Base-by-base conservation (phyloP, 2,888 invertebrate genomes). In the Laothoe populi region DNA sequence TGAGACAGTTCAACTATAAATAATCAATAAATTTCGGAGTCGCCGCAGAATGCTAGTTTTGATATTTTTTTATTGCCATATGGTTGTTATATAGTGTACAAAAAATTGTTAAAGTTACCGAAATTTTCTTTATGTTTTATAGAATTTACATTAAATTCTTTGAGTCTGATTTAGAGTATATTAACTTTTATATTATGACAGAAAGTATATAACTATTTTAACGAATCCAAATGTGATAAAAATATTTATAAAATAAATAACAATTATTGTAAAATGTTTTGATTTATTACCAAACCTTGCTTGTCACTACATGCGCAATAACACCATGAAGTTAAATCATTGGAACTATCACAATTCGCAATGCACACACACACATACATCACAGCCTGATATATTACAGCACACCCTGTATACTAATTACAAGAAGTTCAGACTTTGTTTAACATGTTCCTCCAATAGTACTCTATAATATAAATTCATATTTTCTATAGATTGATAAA, bases 21-120 rank as follows among this genome's bases (percentile, higher is more conserved):
- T 67, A 70, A 64, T 53, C 59, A 69, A 67, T 69, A 67, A 70
- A 68, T 61, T 63, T 53, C 46, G 65, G 61, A 48, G 48, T 67
- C 68, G 84, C 79, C 84, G 82, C 81, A 73, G 66, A 78, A 87
- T 87, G 90, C 88, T 90, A 86, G 72, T 75, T 81, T 78, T 81
- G 72, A 72, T 79, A 74, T 78, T 81, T 75, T 71, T 70, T 73
- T 80, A 86, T 87, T 90, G 91, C 91, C 90, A 88, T 85, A 72
- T 77, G 89, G 90, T 91, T 91, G 91, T 92, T 90, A 91, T 88
- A 83, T 82, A 78, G 74, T 88, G 87, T 91, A 90, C 88, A 90
- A 89, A 88, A 26, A 82, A 77, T 79, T 67, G 83, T 81, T 84
- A 74, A 79, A 87, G 91, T 92, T 92, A 91, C 91, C 92, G 84